Evolutionary conservation across 1,140 invertebrate species (phyloP).

Genomic region (Apis dorsata): DNA sequence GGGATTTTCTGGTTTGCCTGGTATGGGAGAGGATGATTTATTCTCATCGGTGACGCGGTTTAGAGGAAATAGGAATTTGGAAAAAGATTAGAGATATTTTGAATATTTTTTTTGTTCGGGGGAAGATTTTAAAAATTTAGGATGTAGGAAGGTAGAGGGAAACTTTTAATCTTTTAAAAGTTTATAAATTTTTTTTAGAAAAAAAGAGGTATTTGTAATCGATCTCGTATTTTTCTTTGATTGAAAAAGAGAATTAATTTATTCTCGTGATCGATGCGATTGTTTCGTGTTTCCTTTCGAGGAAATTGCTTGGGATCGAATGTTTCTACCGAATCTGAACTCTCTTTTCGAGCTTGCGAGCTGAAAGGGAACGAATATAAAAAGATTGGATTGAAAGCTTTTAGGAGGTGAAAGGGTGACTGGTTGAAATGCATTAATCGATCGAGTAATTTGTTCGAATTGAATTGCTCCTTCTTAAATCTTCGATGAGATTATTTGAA

Average conservation of each 20-base stretch:
- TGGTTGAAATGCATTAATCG: neutral
- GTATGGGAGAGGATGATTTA: neutral
- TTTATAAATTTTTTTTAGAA: too few relatives aligned
- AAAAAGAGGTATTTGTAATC: too few relatives aligned
- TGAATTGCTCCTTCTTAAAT: neutral
- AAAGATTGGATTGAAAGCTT: neutral
- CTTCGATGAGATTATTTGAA: neutral
- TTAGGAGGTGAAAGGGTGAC: neutral
- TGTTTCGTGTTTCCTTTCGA: neutral
- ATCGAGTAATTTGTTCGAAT: conserved; percentile 7
- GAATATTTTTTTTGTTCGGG: too few relatives aligned
- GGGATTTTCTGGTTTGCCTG: neutral
- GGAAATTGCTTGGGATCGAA: neutral
- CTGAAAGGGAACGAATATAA: neutral
- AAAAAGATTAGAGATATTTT: too few relatives aligned
- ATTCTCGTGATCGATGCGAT: neutral
- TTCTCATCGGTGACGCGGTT: neutral
- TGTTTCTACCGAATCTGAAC: neutral
- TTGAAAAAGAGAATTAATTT: neutral
- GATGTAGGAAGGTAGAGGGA: too few relatives aligned
- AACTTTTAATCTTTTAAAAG: too few relatives aligned
- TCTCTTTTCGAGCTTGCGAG: neutral
- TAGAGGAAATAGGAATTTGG: too few relatives aligned
- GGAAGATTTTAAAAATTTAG: too few relatives aligned
- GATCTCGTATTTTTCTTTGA: too few relatives aligned